Evolutionary conservation across 1,140 invertebrate species (phyloP), one percentile per base, ranked within the genome.

Genomic region (Euglossa dilemma): DNA sequence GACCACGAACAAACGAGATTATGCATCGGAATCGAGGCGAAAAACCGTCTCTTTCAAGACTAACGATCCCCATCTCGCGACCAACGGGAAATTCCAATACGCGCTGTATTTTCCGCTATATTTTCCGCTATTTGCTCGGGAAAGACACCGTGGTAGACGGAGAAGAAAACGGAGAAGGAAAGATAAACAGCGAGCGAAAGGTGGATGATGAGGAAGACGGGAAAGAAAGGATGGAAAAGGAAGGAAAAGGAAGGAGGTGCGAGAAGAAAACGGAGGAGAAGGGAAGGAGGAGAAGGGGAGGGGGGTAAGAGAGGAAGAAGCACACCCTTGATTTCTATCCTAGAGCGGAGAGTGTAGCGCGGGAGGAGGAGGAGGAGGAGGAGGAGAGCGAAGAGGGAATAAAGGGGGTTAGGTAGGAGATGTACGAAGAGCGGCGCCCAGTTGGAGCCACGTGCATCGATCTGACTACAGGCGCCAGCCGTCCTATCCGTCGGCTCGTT

Each of bases 401-500:
- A 92, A 92, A 92, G 91, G 91, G 90, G 89, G 88, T 92, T 90
- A 91, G 78, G 90, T 90, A 83, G 90, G 92, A 94, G 92, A 93
- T 93, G 92, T 94, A 93, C 93, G 92, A 92, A 94, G 92, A 94
- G 92, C 93, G 93, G 94, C 93, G 93, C 93, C 94, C 92, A 93
- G 92, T 92, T 94, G 94, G 94, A 94, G 94, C 94, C 94, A 94
- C 91, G 93, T 94, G 93, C 94, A 94, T 94, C 94, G 94, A 94
- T 94, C 94, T 94, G 93, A 94, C 91, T 91, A 93, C 89, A 94
- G 94, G 94, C 94, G 93, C 93, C 94, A 93, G 93, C 91, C 92
- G 89, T 93, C 93, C 94, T 94, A 94, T 94, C 92, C 92, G 93
- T 94, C 93, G 93, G 92, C 93, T 94, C 93, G 92, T 93, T 94